Percentiles rank a stretch among this genome's conserved stretches.
Evolutionary conservation across 2,113 vertebrate species (phyloP).

Genomic region (Nycticorax nycticorax): DNA sequence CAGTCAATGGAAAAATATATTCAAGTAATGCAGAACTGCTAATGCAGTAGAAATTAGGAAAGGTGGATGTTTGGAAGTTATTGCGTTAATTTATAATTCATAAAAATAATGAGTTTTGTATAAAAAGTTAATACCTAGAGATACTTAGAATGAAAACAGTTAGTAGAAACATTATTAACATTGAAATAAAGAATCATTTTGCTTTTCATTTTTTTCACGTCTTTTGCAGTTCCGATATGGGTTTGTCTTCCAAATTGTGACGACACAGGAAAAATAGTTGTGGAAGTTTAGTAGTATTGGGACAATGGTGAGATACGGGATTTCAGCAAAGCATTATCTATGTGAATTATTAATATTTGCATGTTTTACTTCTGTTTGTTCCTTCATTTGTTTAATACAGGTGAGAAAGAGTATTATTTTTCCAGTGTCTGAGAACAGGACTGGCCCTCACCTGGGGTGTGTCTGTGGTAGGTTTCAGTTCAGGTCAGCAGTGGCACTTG

Average conservation of each 20-base stretch:
- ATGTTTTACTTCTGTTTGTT: background rate
- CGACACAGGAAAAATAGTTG: accelerated
- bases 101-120: slow-evolving; percentile 11
- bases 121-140: background rate
- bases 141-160: background rate
- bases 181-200: background rate
- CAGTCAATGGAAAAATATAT: background rate
- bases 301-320: background rate
- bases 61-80: background rate
- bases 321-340: background rate
- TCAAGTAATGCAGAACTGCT: background rate
- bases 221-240: background rate
- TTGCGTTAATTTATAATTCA: background rate
- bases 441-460: background rate
- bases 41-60: background rate
- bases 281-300: background rate
- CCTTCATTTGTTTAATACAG: background rate
- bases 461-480: background rate
- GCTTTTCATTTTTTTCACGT: background rate
- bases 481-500: background rate
- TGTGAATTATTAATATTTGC: background rate
- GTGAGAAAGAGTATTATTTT: background rate
- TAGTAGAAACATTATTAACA: background rate
- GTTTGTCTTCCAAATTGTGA: background rate
- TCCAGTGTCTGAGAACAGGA: background rate